Conservation (phyloP, 1,140 invertebrate species). For the Trypoxylus dichotomus region DNA sequence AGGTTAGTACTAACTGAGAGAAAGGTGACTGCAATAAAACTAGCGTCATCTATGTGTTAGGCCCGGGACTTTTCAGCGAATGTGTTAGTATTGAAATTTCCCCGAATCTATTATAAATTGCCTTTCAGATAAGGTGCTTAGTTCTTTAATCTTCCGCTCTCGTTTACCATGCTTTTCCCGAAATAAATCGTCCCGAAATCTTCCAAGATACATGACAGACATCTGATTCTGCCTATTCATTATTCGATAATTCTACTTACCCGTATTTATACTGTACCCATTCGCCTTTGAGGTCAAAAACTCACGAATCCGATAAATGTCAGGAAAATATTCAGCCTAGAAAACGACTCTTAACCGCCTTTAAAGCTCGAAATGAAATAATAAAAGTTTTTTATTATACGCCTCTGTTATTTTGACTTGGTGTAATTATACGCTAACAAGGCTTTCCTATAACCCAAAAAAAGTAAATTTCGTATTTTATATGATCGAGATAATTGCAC, state of each 20-base stretch:
- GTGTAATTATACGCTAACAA: background rate
- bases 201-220: background rate
- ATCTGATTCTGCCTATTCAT: background rate
- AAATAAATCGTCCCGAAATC: background rate
- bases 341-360: background rate
- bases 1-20: too few species aligned
- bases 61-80: background rate
- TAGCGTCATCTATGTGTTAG: too few species aligned
- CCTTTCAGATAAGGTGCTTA: background rate
- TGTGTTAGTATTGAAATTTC: background rate
- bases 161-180: background rate
- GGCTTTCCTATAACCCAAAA: background rate
- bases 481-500: background rate
- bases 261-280: slow-evolving; percentile 2
- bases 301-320: slow-evolving; percentile 16
- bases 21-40: too few species aligned
- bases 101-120: background rate
- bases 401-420: background rate
- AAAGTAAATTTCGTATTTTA: background rate
- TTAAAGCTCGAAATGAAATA: background rate
- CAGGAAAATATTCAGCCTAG: background rate
- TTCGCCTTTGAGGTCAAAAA: background rate
- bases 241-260: background rate
- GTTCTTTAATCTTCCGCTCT: background rate
- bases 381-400: background rate